Base-by-base conservation (phyloP, 2,797 vertebrate species). In the Pelodytes ibericus region DNA sequence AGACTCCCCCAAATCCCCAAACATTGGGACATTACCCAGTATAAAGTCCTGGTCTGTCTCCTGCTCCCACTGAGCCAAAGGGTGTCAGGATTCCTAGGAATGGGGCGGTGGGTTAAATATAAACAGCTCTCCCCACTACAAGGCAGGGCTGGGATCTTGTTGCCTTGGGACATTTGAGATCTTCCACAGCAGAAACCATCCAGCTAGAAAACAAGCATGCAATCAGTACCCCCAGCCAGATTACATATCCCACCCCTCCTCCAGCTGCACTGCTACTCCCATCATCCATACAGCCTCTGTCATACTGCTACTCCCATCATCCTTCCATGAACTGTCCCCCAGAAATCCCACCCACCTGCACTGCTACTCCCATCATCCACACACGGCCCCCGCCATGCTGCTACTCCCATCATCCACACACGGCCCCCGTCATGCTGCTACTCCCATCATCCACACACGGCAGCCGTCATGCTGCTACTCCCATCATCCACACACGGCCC, bases 91-190 rank as follows among this genome's bases (percentile, higher is more conserved):
- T 62, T 68, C 20, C 25, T 30, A 79, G 64, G 76, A 79, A 79
- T 79, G 76, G 70, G 75, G 70, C 30, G 76, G 70, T 2, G 31
- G 73, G 76, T 79, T 79, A 78, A 67, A 72, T 78, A 79, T 79
- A 79, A 79, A 79, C 76, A 68, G 69, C 63, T 60, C 64, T 26
- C 6, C 67, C 47, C 10, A 16, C 33, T 16, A 62, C 24, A 44
- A 26, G 58, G 74, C 29, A 10, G 44, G 49, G 59, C 62, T 57
- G 16, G 22, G 51, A 60, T 58, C 20, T 47, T 63, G 29, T 41
- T 30, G 53, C 59, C 66, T 61, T 26, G 61, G 60, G 76, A 73
- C 44, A 78, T 72, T 27, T 73, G 77, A 79, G 69, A 71, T 27
- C 44, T 60, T 22, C 6, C 27, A 13, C 10, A 31, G 36, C 75